phyloP scores from a whole-genome alignment of 2,888 invertebrate genomes.

The Cryptocephalus primarius region DNA sequence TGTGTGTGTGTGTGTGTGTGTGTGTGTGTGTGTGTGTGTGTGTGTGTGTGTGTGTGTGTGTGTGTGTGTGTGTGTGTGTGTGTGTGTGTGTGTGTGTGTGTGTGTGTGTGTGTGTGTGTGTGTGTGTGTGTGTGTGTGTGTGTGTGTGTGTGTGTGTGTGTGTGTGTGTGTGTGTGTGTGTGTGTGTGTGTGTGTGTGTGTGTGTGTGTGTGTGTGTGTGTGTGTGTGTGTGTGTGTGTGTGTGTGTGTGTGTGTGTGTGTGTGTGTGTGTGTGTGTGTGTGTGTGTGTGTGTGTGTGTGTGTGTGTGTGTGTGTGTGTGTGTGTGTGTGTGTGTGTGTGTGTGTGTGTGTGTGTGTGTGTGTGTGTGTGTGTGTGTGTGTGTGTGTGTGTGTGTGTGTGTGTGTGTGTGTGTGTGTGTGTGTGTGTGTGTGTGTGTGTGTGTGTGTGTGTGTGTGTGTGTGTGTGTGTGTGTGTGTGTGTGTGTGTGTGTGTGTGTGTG shows the following conservation, averaged over 20 bases:
- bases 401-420: not conserved
- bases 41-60: not conserved
- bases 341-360: not conserved
- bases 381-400: not conserved
- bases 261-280: not conserved
- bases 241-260: not conserved
- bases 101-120: not conserved
- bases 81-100: not conserved
- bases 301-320: not conserved
- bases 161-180: not conserved
- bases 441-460: not conserved
- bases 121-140: not conserved
- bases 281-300: not conserved
- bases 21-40: not conserved
- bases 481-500: not conserved
- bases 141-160: not conserved
- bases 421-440: not conserved
- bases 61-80: not conserved
- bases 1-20: not conserved
- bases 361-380: not conserved
- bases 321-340: not conserved
- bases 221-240: not conserved
- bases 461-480: not conserved
- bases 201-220: not conserved
- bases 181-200: not conserved